Evolutionary conservation across 2,113 vertebrate genomes (phyloP), one percentile per base, ranked within the genome.

Genomic region (Zosterops pallidus): DNA sequence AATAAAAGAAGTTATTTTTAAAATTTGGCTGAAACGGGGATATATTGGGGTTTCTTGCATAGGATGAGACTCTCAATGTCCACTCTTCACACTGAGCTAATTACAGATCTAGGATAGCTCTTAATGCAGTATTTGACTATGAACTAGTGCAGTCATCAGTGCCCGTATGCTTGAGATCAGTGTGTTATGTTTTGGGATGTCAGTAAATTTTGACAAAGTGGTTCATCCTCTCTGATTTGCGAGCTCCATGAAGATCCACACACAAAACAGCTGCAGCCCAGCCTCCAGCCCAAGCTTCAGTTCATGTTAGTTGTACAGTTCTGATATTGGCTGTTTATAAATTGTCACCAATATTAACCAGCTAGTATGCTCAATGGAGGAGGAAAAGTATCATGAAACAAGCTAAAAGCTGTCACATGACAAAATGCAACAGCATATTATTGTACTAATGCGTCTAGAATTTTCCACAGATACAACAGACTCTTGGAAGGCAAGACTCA

Each of bases 191-290:
- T 59, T 83, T 55, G 68, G 44, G 33, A 35, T 47, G 42, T 28
- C 50, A 70, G 29, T 29, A 78, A 35, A 39, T 72, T 83, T 89
- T 69, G 42, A 35, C 50, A 50, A 83, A 62, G 29, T 8, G 31
- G 14, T 47, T 24, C 46, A 31, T 63, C 42, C 14, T 67, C 78
- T 88, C 63, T 3, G 9, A 18, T 80, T 31, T 77, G 16, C 14
- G 11, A 71, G 24, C 6, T 60, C 41, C 19, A 20, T 26, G 22
- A 0, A 4, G 68, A 87, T 67, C 39, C 31, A 55, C 0, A 0
- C 53, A 41, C 0, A 4, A 79, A 79, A n/a, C 13, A 71, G 65
- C 39, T 68, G 35, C 56, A 71, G 35, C 26, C 25, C 60, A 75
- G 47, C 10, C 46, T 93, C 22, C 1, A 1, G n/a, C 18, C 33